Percentiles rank a stretch among this genome's conserved stretches.
phyloP scores from a whole-genome alignment of 35 echinoderm and acorn worm species.

The Amphiura filiformis region DNA sequence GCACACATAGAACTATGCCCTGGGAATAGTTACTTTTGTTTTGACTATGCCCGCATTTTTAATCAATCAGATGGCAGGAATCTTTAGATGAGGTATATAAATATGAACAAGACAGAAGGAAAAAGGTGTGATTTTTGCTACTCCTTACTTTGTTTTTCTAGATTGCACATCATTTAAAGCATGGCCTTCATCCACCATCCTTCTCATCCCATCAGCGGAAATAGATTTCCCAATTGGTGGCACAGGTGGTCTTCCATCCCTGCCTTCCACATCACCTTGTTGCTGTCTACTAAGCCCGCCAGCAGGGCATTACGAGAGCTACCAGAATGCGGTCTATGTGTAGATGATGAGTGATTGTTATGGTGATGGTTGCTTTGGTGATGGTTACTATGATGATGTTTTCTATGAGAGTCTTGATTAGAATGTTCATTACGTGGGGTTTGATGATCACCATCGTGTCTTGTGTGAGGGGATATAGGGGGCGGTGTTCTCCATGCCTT shows the following conservation, averaged over 20 bases:
- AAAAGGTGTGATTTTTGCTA: no score
- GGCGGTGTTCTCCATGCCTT: slow-evolving; percentile 99
- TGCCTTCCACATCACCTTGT: neutral
- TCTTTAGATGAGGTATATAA: no score
- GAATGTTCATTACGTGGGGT: slow-evolving; percentile 8
- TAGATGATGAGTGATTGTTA: neutral
- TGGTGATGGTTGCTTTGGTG: neutral
- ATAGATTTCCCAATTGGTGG: slow-evolving; percentile 52
- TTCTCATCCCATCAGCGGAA: slow-evolving; percentile 30
- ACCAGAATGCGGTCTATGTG: slow-evolving; percentile 51
- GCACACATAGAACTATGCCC: no score
- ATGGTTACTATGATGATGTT: neutral
- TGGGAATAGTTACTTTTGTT: no score
- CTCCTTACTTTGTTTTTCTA: neutral
- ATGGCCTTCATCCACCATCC: neutral
- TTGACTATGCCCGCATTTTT: no score
- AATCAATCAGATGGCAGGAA: no score
- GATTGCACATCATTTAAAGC: neutral
- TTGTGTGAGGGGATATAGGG: slow-evolving; percentile 78
- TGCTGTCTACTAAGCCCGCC: slow-evolving; percentile 27
- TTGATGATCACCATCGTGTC: slow-evolving; percentile 15
- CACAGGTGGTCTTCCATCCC: slow-evolving; percentile 26
- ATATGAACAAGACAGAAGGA: no score
- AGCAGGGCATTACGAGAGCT: slow-evolving; percentile 73
- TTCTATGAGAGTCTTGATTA: neutral